Evolutionary conservation across 2,888 invertebrate species (phyloP), one percentile per base, ranked within the genome.

Genomic region (Allygus modestus): DNA sequence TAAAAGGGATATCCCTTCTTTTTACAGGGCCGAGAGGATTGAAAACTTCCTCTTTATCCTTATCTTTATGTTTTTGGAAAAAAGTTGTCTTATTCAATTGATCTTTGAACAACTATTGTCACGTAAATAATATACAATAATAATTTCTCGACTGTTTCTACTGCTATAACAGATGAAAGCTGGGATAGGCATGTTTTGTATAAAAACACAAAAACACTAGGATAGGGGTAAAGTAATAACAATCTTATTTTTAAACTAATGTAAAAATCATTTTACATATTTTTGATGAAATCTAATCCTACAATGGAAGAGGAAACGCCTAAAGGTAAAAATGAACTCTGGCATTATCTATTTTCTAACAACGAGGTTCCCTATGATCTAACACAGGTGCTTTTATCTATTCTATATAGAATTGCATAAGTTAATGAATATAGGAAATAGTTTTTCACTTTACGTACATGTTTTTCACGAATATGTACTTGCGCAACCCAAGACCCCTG

Each of bases 401-500:
- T 65, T 65, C 65, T 65, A 65, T 15, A 15, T 1, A 15, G 2
- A 65, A 65, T 65, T 65, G 65, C 65, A 65, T 9, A 46, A 46
- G 12, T 2, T 2, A 1, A 23, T 65, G 23, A 12, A 23, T 58
- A 58, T 46, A 73, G 20, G 51, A 46, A 17, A 77, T n/a, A 77
- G 23, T 43, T 43, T 43, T 73, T 20, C 26, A 7, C 73, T 73
- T 37, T 83, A 83, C 83, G 83, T 83, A 83, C 83, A 83, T 83
- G 83, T 83, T 73, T 37, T 73, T 83, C 61, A 83, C 75, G 83
- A 73, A 73, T 26, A 83, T 58, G 75, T 73, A 75, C 83, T 83
- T 75, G 75, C 83, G 83, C 61, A 83, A 83, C n/a, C 83, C 83
- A 58, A 75, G 58, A 41, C 83, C 83, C 75, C 83, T 83, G 83